A percentile compares a stretch with the other conserved stretches of the same genome.
Conservation (phyloP, 2,113 vertebrate genomes). For the Hypomesus transpacificus region DNA sequence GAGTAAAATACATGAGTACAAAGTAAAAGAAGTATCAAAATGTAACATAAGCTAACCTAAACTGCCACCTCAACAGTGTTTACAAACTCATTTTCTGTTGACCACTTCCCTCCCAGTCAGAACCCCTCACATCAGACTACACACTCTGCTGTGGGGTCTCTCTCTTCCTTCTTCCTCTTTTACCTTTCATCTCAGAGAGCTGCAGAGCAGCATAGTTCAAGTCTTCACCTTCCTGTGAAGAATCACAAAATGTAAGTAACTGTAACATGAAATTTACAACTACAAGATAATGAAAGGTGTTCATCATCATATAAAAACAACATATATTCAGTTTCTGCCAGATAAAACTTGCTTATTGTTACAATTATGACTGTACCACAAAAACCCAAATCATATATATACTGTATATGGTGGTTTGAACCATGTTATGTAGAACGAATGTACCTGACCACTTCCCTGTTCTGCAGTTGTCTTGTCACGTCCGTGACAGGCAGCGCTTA, state of each 20-base stretch:
- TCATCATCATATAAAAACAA: not conserved
- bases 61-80: too few relatives aligned
- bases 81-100: not conserved
- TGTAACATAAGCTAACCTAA: not conserved
- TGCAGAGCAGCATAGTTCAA: conserved; percentile 7
- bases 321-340: not conserved
- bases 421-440: too few relatives aligned
- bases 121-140: not conserved
- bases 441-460: conserved; percentile 3
- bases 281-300: not conserved
- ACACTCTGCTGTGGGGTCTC: not conserved
- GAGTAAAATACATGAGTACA: not conserved
- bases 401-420: too few relatives aligned
- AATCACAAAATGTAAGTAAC: not conserved
- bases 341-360: too few relatives aligned
- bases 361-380: too few relatives aligned
- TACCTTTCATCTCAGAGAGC: not conserved
- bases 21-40: not conserved
- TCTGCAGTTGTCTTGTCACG: not conserved
- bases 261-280: not conserved
- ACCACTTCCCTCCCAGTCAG: not conserved
- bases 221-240: not conserved
- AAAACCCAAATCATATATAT: too few relatives aligned
- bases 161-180: not conserved
- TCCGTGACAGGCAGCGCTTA: not conserved